Conservation (phyloP, 2,888 invertebrate genomes). For the Pimpla rufipes region DNA sequence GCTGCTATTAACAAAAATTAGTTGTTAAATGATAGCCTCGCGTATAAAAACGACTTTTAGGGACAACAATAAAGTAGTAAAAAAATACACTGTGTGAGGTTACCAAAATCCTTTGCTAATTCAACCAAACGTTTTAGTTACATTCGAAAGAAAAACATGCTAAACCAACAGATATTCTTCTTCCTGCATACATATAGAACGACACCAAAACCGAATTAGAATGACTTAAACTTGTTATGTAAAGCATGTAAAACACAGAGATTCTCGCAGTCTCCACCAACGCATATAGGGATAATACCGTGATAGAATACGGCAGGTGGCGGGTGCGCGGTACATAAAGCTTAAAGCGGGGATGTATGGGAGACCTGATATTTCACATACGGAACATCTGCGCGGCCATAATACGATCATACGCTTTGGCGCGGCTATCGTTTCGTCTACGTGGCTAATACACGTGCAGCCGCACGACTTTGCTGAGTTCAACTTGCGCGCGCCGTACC, state of each 20-base stretch:
- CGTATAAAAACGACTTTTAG: no score
- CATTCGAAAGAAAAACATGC: no score
- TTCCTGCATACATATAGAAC: no score
- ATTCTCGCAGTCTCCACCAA: background rate
- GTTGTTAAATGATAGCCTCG: no score
- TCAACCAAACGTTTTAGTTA: no score
- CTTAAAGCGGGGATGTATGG: constrained; percentile 11
- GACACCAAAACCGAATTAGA: background rate
- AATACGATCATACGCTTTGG: constrained; percentile 40
- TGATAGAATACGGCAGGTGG: constrained; percentile 21
- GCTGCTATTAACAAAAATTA: no score
- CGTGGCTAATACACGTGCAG: constrained; percentile 1
- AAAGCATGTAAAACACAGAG: background rate
- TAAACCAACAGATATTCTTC: no score
- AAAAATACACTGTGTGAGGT: no score
- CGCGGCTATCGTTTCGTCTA: background rate
- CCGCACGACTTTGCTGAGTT: constrained; percentile 20
- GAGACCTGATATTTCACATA: background rate
- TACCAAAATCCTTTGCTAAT: no score
- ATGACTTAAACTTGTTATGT: background rate
- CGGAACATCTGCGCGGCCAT: constrained; percentile 22
- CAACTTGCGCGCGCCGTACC: constrained; percentile 21
- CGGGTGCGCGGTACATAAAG: constrained; percentile 23
- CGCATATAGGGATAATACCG: background rate
- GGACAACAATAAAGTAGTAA: no score